Conservation (phyloP, 2,113 vertebrate species). For the Ageneiosus marmoratus region DNA sequence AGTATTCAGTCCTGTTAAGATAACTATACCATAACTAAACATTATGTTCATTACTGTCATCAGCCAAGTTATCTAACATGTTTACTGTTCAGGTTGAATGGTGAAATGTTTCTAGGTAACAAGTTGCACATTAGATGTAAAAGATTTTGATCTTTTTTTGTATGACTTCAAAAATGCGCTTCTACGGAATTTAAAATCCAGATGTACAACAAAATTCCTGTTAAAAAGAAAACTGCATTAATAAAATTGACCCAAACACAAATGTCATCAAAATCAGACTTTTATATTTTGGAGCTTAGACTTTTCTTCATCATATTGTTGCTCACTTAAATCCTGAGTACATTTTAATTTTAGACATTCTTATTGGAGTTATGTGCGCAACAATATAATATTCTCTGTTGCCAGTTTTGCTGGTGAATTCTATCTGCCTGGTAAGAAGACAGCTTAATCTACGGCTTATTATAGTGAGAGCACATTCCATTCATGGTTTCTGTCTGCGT, state of each 20-base stretch:
- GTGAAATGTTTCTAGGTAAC: background rate
- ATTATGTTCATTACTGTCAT: background rate
- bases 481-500: background rate
- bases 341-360: no score
- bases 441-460: background rate
- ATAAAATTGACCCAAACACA: no score
- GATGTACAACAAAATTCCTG: background rate
- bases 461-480: background rate
- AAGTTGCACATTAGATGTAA: background rate
- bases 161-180: background rate
- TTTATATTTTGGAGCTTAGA: no score
- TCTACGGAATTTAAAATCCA: background rate
- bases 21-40: background rate
- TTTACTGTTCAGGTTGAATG: background rate
- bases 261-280: no score
- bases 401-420: background rate
- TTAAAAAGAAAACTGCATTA: background rate
- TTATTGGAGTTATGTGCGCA: background rate
- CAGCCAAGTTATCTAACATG: background rate
- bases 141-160: background rate
- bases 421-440: background rate
- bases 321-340: no score
- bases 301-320: no score
- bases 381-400: background rate
- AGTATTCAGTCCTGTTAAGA: background rate